Evolutionary conservation across 2,797 vertebrate genomes (phyloP).

Genomic region (Crenuchus spilurus): DNA sequence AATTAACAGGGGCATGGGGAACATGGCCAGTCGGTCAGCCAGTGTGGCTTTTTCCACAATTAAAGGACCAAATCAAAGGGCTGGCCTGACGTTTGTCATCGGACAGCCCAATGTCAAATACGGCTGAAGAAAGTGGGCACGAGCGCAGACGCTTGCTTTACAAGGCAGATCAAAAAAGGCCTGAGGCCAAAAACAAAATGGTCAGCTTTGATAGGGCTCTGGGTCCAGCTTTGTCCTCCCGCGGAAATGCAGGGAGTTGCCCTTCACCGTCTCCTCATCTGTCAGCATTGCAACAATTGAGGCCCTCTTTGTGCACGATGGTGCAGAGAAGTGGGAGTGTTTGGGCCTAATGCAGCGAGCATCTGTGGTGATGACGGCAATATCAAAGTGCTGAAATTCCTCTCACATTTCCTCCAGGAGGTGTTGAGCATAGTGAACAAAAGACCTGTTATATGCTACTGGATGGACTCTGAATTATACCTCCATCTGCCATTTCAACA

Average conservation of each 20-base stretch:
- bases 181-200: slow-evolving; percentile 62
- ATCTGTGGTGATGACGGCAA: slow-evolving; percentile 69
- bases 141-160: slow-evolving; percentile 61
- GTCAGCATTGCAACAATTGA: slow-evolving; percentile 65
- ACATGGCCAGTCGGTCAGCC: slow-evolving; percentile 56
- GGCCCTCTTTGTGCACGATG: slow-evolving; percentile 38
- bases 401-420: slow-evolving; percentile 54
- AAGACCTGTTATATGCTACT: slow-evolving; percentile 46
- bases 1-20: slow-evolving; percentile 54
- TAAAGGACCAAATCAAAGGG: slow-evolving; percentile 57
- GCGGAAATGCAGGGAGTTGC: slow-evolving; percentile 49
- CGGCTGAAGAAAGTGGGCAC: slow-evolving; percentile 54
- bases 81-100: slow-evolving; percentile 60
- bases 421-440: slow-evolving; percentile 50
- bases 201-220: slow-evolving; percentile 60
- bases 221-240: slow-evolving; percentile 53
- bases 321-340: slow-evolving; percentile 58
- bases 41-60: slow-evolving; percentile 59
- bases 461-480: not conserved
- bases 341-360: slow-evolving; percentile 66
- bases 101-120: slow-evolving; percentile 61
- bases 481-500: slow-evolving; percentile 17
- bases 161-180: slow-evolving; percentile 66
- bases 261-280: slow-evolving; percentile 61
- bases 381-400: slow-evolving; percentile 71